A percentile compares a stretch with the other conserved stretches of the same genome.
phyloP scores from a whole-genome alignment of 2,797 vertebrate species.

The Jordanella pulchra region DNA sequence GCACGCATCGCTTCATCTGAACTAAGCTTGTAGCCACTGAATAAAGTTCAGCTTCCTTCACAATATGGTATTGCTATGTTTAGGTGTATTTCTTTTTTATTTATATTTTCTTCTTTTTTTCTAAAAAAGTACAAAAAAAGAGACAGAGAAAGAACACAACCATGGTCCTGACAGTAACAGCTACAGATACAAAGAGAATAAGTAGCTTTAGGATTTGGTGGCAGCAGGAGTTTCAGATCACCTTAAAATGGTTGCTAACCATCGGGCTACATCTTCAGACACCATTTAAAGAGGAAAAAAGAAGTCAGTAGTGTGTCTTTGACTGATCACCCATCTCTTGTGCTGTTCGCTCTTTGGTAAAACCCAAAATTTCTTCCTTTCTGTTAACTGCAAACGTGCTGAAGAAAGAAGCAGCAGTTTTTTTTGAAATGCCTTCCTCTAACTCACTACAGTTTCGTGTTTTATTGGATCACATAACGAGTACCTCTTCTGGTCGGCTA shows the following conservation, averaged over 20 bases:
- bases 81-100: constrained; percentile 25
- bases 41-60: constrained; percentile 60
- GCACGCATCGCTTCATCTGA: constrained; percentile 25
- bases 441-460: constrained; percentile 53
- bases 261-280: constrained; percentile 67
- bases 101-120: constrained; percentile 39
- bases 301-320: constrained; percentile 69
- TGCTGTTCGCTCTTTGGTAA: constrained; percentile 73
- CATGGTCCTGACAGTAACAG: constrained; percentile 60
- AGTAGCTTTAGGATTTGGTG: constrained; percentile 62
- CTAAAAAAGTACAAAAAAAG: constrained; percentile 68
- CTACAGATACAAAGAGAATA: constrained; percentile 47
- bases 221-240: constrained; percentile 38
- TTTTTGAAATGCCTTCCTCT: constrained; percentile 48
- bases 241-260: constrained; percentile 45
- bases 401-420: constrained; percentile 30
- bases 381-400: constrained; percentile 45
- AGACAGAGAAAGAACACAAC: constrained; percentile 57
- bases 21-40: constrained; percentile 38
- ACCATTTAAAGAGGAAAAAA: constrained; percentile 47
- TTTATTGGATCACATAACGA: constrained; percentile 32
- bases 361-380: constrained; percentile 58
- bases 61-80: constrained; percentile 75
- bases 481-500: constrained; percentile 64
- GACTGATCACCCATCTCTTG: constrained; percentile 44